A percentile compares a stretch with the other conserved stretches of the same genome.
These are phyloP conservation scores for Dolichoris vasculosae DNA, from an alignment of 1,140 invertebrate genomes.

Conservation along the genomic window DNA sequence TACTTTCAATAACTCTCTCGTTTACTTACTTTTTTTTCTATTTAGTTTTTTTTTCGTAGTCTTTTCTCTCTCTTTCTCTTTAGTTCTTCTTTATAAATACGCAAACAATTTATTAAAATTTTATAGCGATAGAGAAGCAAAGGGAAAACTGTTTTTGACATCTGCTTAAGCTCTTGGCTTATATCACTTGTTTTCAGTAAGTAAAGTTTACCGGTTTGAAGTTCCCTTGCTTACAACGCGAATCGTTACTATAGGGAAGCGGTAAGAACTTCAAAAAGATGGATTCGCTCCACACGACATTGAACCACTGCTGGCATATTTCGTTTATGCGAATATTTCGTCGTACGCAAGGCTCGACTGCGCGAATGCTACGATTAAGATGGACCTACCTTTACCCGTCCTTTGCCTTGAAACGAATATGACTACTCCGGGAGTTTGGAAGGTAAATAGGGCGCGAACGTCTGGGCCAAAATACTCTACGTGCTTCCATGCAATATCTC, in stretches of 20 bases:
- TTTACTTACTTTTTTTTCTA: no score
- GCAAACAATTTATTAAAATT: background rate
- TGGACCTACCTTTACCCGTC: background rate
- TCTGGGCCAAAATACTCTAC: background rate
- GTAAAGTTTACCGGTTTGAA: slow-evolving; percentile 25
- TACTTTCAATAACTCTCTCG: no score
- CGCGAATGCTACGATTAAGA: slow-evolving; percentile 13
- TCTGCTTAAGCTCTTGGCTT: slow-evolving; percentile 67
- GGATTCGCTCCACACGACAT: background rate
- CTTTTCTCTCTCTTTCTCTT: no score
- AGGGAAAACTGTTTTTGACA: slow-evolving; percentile 66
- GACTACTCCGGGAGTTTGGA: slow-evolving; percentile 14
- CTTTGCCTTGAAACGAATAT: background rate
- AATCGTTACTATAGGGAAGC: background rate
- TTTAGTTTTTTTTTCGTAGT: no score
- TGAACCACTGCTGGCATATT: background rate
- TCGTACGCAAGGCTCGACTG: background rate
- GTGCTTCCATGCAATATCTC: slow-evolving; percentile 64
- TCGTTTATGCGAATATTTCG: background rate
- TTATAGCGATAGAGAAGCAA: background rate
- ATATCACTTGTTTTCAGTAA: slow-evolving; percentile 48
- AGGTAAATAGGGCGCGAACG: slow-evolving; percentile 59
- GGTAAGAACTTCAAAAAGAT: slow-evolving; percentile 14
- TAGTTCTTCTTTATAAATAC: no score
- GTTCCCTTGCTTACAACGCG: background rate